Base-by-base conservation (phyloP, 2,797 vertebrate genomes). In the Spondyliosoma cantharus region DNA sequence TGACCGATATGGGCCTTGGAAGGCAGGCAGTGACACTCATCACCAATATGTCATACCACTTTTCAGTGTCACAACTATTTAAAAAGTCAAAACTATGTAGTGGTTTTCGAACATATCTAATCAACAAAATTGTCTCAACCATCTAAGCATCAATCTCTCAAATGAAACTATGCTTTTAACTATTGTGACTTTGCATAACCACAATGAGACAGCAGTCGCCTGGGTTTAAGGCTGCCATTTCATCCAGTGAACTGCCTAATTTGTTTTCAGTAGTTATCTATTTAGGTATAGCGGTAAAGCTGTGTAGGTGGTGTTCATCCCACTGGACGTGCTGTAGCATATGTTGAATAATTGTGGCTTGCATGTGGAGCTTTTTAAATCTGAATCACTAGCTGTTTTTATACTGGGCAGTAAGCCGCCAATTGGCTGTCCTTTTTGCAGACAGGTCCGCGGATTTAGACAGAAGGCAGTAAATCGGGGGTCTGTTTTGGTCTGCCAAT, bases 1-100 rank as follows among this genome's bases (percentile, higher is more conserved):
- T 71, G 68, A 83, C 15, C 0, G 5, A 53, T 50, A 32, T 49
- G 25, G 64, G 43, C 59, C 75, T 53, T 57, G 54, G 53, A 59
- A 68, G 59, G 43, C 74, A 27, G 54, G 54, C 48, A 29, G 24
- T 4, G 22, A 57, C 37, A 22, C 50, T 57, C 53, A 75, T 79
- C 64, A 59, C 64, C 22, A 64, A 8, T 29, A 48, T 71, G 67
- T 77, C 66, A 57, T 12, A 46, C 53, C 15, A 27, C 4, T 70
- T 72, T 66, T 63, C 32, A 16, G 49, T 37, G 50, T 74, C 37
- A 20, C 20, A 58, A 7, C 56, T 25, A 62, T 25, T 22, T 0
- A 13, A 45, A 37, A 57, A 25, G 17, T 19, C 9, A 27, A 57
- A 53, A 74, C 45, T 25, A 69, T 74, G 54, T 27, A 2, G 37